Conservation (phyloP, 2,888 invertebrate genomes). For the Coleophora flavipennella region DNA sequence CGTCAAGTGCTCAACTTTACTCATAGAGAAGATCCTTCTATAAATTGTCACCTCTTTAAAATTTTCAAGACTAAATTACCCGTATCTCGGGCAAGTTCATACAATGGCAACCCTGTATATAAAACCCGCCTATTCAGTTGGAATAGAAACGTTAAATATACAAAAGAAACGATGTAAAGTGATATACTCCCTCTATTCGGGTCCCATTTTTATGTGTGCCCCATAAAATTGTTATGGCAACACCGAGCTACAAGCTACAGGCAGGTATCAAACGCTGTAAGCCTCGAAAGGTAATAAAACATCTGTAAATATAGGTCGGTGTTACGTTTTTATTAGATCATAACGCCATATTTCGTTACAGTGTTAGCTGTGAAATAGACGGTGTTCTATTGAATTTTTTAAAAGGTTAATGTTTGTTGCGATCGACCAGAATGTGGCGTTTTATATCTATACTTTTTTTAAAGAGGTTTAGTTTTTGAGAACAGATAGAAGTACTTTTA, state of each 20-base stretch:
- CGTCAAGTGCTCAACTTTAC: too few relatives aligned
- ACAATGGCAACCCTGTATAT: background rate
- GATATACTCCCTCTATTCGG: constrained; percentile 46
- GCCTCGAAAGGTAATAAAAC: constrained; percentile 45
- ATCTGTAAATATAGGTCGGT: constrained; percentile 46
- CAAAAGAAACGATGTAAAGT: constrained; percentile 62
- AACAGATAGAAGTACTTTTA: too few relatives aligned
- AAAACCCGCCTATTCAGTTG: constrained; percentile 6
- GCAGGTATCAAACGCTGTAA: constrained; percentile 42
- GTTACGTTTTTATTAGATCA: constrained; percentile 54
- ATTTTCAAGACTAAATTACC: too few relatives aligned
- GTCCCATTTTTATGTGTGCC: constrained; percentile 33
- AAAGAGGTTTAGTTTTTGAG: too few relatives aligned
- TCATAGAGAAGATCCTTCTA: too few relatives aligned
- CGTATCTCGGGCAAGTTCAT: too few relatives aligned
- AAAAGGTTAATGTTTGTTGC: background rate
- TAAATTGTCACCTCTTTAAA: too few relatives aligned
- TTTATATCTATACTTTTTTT: too few relatives aligned
- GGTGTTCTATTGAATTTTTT: constrained; percentile 4
- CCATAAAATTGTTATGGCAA: constrained; percentile 51
- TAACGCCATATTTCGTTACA: constrained; percentile 36
- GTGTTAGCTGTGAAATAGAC: background rate
- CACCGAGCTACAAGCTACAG: background rate
- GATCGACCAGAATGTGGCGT: too few relatives aligned
- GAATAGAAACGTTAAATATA: constrained; percentile 59